phyloP scores from a whole-genome alignment of 37 sponge, comb jelly and placozoan genomes.

The Hexactinellida sp. region DNA sequence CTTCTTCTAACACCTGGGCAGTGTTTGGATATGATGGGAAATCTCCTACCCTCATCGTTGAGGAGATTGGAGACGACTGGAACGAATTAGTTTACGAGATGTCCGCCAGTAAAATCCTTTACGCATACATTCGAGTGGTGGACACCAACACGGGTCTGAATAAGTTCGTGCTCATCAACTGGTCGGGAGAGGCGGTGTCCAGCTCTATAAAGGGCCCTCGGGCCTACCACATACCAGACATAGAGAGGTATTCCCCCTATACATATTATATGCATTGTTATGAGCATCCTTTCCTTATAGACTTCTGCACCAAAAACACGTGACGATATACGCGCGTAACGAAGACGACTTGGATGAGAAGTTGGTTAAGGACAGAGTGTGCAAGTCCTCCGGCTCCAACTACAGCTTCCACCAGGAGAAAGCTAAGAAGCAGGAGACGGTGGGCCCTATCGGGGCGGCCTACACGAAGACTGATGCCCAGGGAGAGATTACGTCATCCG shows the following conservation, averaged over 20 bases:
- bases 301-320: conserved; percentile 54
- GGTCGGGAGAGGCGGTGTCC: conserved; percentile 68
- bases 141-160: conserved; percentile 70
- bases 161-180: conserved; percentile 68
- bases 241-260: too few relatives aligned
- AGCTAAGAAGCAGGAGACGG: conserved; percentile 28
- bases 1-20: too few relatives aligned
- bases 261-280: too few relatives aligned
- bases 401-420: conserved; percentile 76
- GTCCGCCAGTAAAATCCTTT: conserved; percentile 58
- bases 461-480: conserved; percentile 54
- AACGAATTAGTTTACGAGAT: conserved; percentile 65
- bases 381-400: conserved; percentile 76
- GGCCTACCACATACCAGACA: conserved; percentile 48
- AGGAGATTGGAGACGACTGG: too few relatives aligned
- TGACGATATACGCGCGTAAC: conserved; percentile 66
- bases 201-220: conserved; percentile 40
- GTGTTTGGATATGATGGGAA: too few relatives aligned
- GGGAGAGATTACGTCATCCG: conserved; percentile 29
- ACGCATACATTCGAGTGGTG: conserved; percentile 51
- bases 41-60: too few relatives aligned
- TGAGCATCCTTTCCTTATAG: too few relatives aligned
- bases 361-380: conserved; percentile 44
- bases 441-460: conserved; percentile 64
- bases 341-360: conserved; percentile 67